Conservation (phyloP, 2,797 vertebrate genomes). For the Etheostoma perlongum region DNA sequence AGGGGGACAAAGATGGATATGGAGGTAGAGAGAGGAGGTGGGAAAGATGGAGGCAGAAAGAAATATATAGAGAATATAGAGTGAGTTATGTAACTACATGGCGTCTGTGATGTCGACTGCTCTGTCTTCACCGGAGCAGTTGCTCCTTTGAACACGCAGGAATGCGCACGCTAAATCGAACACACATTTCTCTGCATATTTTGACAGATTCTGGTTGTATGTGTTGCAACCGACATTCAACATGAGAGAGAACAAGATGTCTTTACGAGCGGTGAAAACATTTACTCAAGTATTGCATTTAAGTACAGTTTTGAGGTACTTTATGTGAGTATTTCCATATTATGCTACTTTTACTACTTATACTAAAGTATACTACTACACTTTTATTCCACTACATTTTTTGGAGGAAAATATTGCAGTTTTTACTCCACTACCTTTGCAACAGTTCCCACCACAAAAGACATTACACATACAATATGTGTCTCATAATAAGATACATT, state of each 20-base stretch:
- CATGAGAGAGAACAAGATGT: slow-evolving; percentile 57
- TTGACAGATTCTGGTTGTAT: slow-evolving; percentile 61
- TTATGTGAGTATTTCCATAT: not conserved
- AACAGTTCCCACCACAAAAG: not conserved
- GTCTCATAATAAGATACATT: not conserved
- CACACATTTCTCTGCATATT: slow-evolving; percentile 38
- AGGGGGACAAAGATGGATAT: slow-evolving; percentile 45
- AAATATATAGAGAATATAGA: slow-evolving; percentile 44
- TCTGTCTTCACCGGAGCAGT: slow-evolving; percentile 60
- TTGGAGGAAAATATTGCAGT: not conserved
- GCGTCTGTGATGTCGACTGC: slow-evolving; percentile 69
- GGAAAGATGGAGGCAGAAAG: slow-evolving; percentile 43
- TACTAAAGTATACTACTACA: not conserved
- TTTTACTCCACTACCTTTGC: not conserved
- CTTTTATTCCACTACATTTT: not conserved
- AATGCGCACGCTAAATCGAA: slow-evolving; percentile 43
- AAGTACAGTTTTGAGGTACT: slow-evolving; percentile 8
- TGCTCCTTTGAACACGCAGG: slow-evolving; percentile 68
- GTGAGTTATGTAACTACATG: slow-evolving; percentile 70
- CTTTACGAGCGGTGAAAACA: slow-evolving; percentile 47
- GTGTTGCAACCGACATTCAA: slow-evolving; percentile 51
- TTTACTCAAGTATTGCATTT: slow-evolving; percentile 28
- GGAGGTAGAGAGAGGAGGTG: slow-evolving; percentile 50
- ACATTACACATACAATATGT: not conserved
- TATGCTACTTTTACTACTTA: not conserved